These are phyloP conservation scores for Xiphorhynchus erythropygius DNA, from an alignment of 2,797 vertebrate genomes.

Conservation along the genomic window DNA sequence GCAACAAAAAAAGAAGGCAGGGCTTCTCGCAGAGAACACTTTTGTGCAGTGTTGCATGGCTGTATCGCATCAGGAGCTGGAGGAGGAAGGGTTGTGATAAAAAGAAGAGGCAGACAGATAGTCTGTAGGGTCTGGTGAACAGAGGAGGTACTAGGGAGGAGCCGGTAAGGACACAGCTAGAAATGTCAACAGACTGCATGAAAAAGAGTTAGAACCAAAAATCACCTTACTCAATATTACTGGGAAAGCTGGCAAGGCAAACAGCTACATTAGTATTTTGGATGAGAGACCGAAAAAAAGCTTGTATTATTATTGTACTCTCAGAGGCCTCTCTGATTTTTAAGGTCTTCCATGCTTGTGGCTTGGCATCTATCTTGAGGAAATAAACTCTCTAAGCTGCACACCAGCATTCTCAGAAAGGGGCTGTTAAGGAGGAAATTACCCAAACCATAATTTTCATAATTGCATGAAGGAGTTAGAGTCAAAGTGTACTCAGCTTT, in stretches of 20 bases:
- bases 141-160: neutral
- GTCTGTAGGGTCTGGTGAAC: neutral
- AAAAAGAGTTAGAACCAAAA: neutral
- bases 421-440: neutral
- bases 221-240: rapidly evolving
- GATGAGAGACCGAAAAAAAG: neutral
- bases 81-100: neutral
- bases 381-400: neutral
- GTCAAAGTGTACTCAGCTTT: neutral
- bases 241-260: neutral
- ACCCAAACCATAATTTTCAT: neutral
- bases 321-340: neutral
- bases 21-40: neutral
- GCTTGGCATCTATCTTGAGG: neutral
- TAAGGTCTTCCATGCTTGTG: neutral
- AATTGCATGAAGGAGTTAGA: neutral
- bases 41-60: rapidly evolving
- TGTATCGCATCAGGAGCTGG: neutral
- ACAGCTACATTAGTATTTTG: neutral
- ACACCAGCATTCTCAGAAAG: neutral
- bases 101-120: neutral
- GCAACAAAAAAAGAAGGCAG: neutral
- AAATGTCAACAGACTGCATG: neutral
- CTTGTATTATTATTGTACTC: neutral
- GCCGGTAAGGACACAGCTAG: neutral